Percentiles rank a stretch among this genome's conserved stretches.
Conservation (phyloP, 2,888 invertebrate species). For the Adineta ricciae region DNA sequence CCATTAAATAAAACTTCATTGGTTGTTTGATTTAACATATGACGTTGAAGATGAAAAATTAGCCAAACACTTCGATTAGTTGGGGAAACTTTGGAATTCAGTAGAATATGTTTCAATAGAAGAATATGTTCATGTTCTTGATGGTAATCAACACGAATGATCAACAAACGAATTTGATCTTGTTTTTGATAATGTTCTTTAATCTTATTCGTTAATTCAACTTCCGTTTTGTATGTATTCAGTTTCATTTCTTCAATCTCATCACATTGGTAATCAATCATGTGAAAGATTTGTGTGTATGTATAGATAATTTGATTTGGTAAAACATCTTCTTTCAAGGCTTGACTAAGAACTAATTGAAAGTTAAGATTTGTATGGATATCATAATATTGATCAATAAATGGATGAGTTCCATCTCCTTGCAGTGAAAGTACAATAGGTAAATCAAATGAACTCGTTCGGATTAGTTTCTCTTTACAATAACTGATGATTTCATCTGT, state of each 20-base stretch:
- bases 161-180: background rate
- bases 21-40: background rate
- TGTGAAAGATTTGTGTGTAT: conserved; percentile 15
- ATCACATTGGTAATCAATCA: background rate
- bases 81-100: background rate
- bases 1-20: conserved; percentile 17
- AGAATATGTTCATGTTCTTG: conserved; percentile 11
- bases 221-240: background rate
- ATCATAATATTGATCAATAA: conserved; percentile 4
- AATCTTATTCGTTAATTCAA: background rate
- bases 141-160: conserved; percentile 23
- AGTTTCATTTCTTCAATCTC: background rate
- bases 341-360: background rate
- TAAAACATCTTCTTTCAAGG: background rate
- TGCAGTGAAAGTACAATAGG: background rate
- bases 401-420: background rate
- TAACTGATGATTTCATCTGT: background rate
- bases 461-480: background rate
- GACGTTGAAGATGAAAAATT: conserved; percentile 16
- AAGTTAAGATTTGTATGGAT: background rate
- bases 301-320: conserved; percentile 4
- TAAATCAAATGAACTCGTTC: conserved; percentile 6
- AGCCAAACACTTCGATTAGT: background rate
- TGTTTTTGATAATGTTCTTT: background rate
- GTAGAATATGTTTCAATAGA: conserved; percentile 10